Evolutionary conservation across 1,140 invertebrate species (phyloP).

Genomic region (Acromyrmex echinatior): DNA sequence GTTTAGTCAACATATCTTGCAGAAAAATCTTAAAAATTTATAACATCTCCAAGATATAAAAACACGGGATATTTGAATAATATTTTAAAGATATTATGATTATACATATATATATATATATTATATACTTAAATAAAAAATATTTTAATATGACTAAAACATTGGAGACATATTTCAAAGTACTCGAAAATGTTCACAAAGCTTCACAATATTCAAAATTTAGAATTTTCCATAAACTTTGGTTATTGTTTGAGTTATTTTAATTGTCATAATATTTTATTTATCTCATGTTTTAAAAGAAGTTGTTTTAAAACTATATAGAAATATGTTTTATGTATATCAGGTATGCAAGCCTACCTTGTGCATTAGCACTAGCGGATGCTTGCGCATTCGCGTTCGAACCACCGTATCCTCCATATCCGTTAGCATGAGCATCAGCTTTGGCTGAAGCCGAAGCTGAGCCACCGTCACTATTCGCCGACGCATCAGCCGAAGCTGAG

Average conservation of each 20-base stretch:
- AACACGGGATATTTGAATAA: too few relatives aligned
- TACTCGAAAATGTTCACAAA: too few relatives aligned
- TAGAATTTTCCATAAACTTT: not conserved
- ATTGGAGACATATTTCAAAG: not conserved
- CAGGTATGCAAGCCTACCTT: slow-evolving; percentile 44
- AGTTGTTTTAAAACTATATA: not conserved
- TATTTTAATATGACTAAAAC: not conserved
- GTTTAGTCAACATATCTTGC: too few relatives aligned
- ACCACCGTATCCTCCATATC: slow-evolving; percentile 47
- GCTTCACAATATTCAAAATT: not conserved
- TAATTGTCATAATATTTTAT: not conserved
- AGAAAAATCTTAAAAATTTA: too few relatives aligned
- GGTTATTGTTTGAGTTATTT: not conserved
- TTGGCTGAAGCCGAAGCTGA: slow-evolving; percentile 51
- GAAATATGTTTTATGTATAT: not conserved
- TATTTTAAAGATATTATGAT: too few relatives aligned
- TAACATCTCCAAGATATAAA: too few relatives aligned
- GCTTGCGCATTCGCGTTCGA: slow-evolving; percentile 68
- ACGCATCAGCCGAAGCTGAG: slow-evolving; percentile 57
- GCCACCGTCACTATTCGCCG: slow-evolving; percentile 46
- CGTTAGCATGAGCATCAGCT: slow-evolving; percentile 53
- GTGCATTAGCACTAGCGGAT: slow-evolving; percentile 45
- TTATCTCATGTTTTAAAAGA: not conserved
- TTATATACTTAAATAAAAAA: not conserved
- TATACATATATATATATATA: too few relatives aligned